phyloP scores from a whole-genome alignment of 2,888 invertebrate genomes.

The Nomada lathburiana region DNA sequence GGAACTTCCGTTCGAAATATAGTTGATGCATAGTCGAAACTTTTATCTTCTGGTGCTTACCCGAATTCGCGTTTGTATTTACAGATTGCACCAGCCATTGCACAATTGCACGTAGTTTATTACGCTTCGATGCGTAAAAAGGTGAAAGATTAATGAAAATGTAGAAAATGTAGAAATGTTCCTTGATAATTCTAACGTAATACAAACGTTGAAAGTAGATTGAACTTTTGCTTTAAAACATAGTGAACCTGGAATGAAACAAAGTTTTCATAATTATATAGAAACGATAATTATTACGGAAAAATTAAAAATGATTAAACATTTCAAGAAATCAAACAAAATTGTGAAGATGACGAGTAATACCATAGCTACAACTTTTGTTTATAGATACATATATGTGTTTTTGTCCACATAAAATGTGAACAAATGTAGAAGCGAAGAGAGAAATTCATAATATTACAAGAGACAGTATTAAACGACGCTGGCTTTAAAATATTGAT shows the following conservation, averaged over 20 bases:
- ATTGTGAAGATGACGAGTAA: no score
- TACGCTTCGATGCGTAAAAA: not conserved
- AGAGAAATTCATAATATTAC: no score
- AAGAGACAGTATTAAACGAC: no score
- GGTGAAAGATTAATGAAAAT: not conserved
- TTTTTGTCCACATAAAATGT: no score
- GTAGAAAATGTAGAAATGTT: not conserved
- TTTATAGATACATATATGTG: no score
- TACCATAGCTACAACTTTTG: no score
- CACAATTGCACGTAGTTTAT: not conserved
- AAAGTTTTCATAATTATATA: not conserved
- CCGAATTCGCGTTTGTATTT: not conserved
- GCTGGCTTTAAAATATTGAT: no score
- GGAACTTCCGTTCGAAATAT: not conserved
- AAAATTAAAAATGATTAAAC: no score
- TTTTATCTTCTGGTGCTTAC: not conserved
- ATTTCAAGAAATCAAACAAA: no score
- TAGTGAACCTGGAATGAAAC: not conserved
- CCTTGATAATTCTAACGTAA: not conserved
- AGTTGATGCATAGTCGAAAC: not conserved
- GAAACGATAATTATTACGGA: no score
- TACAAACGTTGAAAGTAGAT: not conserved
- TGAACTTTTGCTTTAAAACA: not conserved
- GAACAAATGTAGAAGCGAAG: no score
- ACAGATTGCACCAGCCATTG: not conserved